phyloP scores from a whole-genome alignment of 2,113 vertebrate species.

The Chelonoidis abingdonii region DNA sequence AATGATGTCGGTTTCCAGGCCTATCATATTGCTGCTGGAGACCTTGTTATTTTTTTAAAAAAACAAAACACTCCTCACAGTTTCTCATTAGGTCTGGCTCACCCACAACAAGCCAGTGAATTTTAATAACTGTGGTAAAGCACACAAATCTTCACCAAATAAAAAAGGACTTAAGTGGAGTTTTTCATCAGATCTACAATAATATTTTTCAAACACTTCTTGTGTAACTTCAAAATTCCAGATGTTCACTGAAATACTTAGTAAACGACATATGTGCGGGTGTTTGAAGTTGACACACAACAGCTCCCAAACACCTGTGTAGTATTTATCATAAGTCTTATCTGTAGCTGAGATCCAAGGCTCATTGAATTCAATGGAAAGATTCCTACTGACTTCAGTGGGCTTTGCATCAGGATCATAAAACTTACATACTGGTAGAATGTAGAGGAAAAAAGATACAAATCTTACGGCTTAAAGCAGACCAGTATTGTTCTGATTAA shows the following conservation, averaged over 20 bases:
- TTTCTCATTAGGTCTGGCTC: not conserved
- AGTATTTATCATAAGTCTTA: not conserved
- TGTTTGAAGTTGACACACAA: not conserved
- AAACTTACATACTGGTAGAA: not conserved
- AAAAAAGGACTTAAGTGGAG: not conserved
- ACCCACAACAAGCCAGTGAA: not conserved
- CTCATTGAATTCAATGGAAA: not conserved
- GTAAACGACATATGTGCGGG: not conserved
- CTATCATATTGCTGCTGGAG: not conserved
- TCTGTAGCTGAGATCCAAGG: not conserved
- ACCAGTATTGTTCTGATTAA: rapidly evolving
- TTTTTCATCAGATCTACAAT: conserved; percentile 19
- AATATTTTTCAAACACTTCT: conserved; percentile 29
- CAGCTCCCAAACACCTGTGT: not conserved
- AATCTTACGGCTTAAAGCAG: not conserved
- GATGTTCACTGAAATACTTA: not conserved
- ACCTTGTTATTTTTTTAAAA: not conserved
- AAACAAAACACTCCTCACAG: not conserved
- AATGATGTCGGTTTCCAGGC: not conserved
- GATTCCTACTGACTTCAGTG: rapidly evolving
- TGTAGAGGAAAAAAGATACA: not conserved
- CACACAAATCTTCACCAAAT: conserved; percentile 20
- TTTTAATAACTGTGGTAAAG: not conserved
- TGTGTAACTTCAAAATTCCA: not conserved
- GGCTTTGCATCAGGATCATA: not conserved